phyloP scores from a whole-genome alignment of 2,797 vertebrate species.

The Mionectes olivaceus region DNA sequence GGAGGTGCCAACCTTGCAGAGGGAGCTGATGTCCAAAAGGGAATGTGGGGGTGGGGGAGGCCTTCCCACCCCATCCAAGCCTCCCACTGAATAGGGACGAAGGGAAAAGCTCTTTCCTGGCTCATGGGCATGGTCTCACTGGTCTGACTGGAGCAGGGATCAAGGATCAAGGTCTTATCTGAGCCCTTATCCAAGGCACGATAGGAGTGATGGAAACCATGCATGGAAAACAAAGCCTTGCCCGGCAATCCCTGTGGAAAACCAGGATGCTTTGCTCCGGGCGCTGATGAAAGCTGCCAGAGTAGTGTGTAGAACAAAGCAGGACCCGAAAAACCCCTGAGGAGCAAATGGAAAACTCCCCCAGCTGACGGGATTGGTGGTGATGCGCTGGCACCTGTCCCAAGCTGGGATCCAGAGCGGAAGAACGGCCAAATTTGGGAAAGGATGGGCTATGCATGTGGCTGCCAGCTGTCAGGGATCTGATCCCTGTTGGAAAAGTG shows the following conservation, averaged over 20 bases:
- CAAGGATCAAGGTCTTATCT: neutral
- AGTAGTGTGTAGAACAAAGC: accelerated
- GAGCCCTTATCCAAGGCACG: neutral
- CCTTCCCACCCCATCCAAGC: neutral
- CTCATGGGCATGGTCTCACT: neutral
- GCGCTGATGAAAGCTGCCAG: neutral
- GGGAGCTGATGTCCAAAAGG: neutral
- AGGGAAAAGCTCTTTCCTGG: neutral
- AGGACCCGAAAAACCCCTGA: neutral
- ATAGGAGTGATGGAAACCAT: neutral
- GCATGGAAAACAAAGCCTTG: accelerated
- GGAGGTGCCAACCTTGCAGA: accelerated
- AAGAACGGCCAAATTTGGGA: neutral
- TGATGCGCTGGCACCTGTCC: accelerated
- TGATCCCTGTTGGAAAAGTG: accelerated
- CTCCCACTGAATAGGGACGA: accelerated
- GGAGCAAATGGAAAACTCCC: neutral
- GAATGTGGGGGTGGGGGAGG: accelerated
- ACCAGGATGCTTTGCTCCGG: accelerated
- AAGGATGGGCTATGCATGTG: accelerated
- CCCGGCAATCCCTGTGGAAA: accelerated
- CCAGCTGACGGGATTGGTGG: accelerated
- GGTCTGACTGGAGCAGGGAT: neutral
- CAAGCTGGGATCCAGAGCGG: accelerated
- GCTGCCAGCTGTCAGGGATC: neutral